phyloP scores from a whole-genome alignment of 2,113 vertebrate species.

The Erythrocercus mccallii region DNA sequence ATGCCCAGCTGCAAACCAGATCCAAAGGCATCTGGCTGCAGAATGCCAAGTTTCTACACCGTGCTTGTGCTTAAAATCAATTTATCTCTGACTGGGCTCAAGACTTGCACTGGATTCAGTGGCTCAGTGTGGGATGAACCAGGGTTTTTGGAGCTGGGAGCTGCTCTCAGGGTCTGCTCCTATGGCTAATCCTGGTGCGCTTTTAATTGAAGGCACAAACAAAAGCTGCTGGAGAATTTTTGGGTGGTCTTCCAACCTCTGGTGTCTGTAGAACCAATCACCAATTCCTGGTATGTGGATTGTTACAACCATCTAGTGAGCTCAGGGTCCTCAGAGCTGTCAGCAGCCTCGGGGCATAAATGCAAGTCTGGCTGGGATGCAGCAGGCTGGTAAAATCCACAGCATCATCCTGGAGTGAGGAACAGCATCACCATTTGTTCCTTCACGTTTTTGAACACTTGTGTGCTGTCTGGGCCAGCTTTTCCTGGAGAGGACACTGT shows the following conservation, averaged over 20 bases:
- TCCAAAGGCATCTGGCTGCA: not conserved
- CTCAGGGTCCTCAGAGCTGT: not conserved
- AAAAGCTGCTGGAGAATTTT: not conserved
- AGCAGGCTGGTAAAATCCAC: not conserved
- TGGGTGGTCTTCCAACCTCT: not conserved
- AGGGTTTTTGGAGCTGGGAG: not conserved
- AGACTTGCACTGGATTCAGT: not conserved
- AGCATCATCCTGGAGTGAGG: not conserved
- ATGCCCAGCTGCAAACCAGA: not conserved
- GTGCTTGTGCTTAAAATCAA: not conserved
- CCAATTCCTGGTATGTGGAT: not conserved
- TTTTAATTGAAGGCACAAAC: rapidly evolving
- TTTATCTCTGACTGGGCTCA: not conserved
- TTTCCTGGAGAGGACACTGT: not conserved
- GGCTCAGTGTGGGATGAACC: not conserved
- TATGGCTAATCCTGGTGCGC: not conserved
- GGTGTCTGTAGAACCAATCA: not conserved
- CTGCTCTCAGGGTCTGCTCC: not conserved
- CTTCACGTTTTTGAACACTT: not conserved
- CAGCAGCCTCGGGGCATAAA: not conserved
- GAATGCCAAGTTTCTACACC: not conserved
- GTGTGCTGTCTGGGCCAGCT: not conserved
- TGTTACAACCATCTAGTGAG: rapidly evolving
- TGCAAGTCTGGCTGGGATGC: not conserved
- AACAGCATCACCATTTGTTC: not conserved